Evolutionary conservation across 23 tunicate species (phyloP).

Genomic region (Phallusia fumigata): DNA sequence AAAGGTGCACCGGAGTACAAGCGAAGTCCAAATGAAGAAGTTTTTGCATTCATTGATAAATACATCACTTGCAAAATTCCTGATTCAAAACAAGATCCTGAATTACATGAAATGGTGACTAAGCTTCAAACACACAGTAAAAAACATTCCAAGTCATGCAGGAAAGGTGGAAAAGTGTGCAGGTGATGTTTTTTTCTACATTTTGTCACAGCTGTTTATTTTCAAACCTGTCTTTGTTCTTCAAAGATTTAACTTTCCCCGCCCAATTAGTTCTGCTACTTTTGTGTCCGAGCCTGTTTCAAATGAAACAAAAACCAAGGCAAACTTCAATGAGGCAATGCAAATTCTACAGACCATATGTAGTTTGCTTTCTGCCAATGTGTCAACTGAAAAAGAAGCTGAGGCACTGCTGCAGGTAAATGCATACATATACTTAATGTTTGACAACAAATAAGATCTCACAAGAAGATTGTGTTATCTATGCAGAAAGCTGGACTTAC

Average conservation of each 20-base stretch:
- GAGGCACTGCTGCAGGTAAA: too few relatives aligned
- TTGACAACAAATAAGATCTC: too few relatives aligned
- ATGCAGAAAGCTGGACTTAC: too few relatives aligned
- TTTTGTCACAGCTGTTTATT: too few relatives aligned
- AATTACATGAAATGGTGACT: slow-evolving; percentile 8
- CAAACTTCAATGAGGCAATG: too few relatives aligned
- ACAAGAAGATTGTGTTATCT: too few relatives aligned
- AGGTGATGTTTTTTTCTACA: neutral
- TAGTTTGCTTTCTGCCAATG: too few relatives aligned
- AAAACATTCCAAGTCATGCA: neutral
- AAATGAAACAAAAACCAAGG: neutral
- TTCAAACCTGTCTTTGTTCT: too few relatives aligned
- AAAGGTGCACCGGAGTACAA: neutral
- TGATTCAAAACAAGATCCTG: neutral
- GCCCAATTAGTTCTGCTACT: neutral
- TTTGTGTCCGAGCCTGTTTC: neutral
- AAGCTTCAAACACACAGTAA: slow-evolving; percentile 6
- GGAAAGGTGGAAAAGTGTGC: neutral
- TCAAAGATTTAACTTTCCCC: slow-evolving; percentile 20
- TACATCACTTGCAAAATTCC: slow-evolving; percentile 26
- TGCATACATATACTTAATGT: too few relatives aligned
- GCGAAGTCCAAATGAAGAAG: neutral
- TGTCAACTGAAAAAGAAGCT: too few relatives aligned
- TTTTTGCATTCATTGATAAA: slow-evolving; percentile 6
- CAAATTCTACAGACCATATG: too few relatives aligned